Conservation (phyloP, 2,113 vertebrate species). For the Callospermophilus lateralis region DNA sequence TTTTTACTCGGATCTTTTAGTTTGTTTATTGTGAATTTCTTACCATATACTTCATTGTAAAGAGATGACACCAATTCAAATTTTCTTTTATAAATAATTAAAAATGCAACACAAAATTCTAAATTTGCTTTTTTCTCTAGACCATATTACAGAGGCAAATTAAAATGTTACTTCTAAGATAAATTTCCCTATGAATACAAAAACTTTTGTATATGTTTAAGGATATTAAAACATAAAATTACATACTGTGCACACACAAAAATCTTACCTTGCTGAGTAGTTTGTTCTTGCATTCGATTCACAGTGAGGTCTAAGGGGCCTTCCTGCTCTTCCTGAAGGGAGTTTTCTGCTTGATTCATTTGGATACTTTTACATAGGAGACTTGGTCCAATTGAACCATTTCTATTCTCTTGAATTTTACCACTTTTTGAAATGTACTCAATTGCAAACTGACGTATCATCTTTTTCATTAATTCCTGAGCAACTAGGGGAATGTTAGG, state of each 20-base stretch:
- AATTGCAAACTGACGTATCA: slow-evolving; percentile 99
- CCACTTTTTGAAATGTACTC: slow-evolving; percentile 98
- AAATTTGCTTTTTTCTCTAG: slow-evolving; percentile 9
- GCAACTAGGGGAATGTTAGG: slow-evolving; percentile 98
- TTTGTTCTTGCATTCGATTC: slow-evolving; percentile 92
- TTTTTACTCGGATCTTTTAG: slow-evolving; percentile 36
- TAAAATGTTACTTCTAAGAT: background rate
- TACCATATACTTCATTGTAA: slow-evolving; percentile 35
- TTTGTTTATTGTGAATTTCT: background rate
- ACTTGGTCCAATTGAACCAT: slow-evolving; percentile 91
- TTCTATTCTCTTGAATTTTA: slow-evolving; percentile 93
- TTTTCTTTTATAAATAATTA: slow-evolving; percentile 52
- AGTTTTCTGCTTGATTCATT: slow-evolving; percentile 90
- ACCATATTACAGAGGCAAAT: background rate
- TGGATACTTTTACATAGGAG: slow-evolving; percentile 90
- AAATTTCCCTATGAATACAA: background rate
- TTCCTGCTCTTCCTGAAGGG: slow-evolving; percentile 93
- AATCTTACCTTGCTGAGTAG: slow-evolving; percentile 93
- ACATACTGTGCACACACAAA: background rate
- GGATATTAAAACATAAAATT: slow-evolving; percentile 22
- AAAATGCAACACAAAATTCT: background rate
- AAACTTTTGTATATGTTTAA: background rate
- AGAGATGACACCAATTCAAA: slow-evolving; percentile 6
- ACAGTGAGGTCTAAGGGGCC: slow-evolving; percentile 98
- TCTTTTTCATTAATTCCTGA: slow-evolving; percentile 99